Percentiles rank a stretch among this genome's conserved stretches.
Conservation (phyloP, 1,140 invertebrate species). For the Zaprionus ghesquierei region DNA sequence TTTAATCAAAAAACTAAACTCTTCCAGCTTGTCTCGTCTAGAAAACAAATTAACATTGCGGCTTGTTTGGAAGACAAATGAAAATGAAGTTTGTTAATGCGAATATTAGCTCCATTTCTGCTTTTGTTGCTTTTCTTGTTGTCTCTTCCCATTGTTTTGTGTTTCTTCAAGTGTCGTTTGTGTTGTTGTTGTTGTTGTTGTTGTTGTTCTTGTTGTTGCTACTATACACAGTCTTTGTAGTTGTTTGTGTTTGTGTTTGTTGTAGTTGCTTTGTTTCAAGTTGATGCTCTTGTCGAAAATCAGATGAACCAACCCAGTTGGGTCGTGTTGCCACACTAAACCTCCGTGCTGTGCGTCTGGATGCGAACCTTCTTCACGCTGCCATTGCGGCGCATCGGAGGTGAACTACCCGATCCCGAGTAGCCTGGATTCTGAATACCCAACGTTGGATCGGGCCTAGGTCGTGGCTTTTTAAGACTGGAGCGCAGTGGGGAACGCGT, state of each 20-base stretch:
- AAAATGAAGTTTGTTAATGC: slow-evolving; percentile 48
- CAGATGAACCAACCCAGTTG: not conserved
- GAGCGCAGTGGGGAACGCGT: slow-evolving; percentile 90
- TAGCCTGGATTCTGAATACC: slow-evolving; percentile 92
- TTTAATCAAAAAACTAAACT: slow-evolving; percentile 31
- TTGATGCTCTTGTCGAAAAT: slow-evolving; percentile 25
- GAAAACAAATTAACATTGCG: slow-evolving; percentile 45
- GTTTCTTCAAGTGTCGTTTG: slow-evolving; percentile 30
- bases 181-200: slow-evolving; percentile 33
- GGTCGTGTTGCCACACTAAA: slow-evolving; percentile 82
- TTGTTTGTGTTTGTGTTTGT: slow-evolving; percentile 46
- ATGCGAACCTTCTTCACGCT: slow-evolving; percentile 94
- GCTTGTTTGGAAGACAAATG: slow-evolving; percentile 73
- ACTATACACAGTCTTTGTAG: slow-evolving; percentile 79
- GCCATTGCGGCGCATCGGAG: slow-evolving; percentile 89
- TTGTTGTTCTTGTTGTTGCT: slow-evolving; percentile 60
- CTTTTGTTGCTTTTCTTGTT: not conserved
- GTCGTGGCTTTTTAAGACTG: slow-evolving; percentile 91
- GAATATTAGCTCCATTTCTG: slow-evolving; percentile 42
- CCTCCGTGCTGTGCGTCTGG: slow-evolving; percentile 93
- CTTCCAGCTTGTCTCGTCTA: not conserved
- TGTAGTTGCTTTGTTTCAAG: slow-evolving; percentile 41
- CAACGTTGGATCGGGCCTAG: slow-evolving; percentile 84
- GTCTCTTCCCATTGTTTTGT: slow-evolving; percentile 15
- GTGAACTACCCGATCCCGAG: slow-evolving; percentile 89